These are phyloP conservation scores for Mallateleia sp. DNA, from an alignment of 2,888 invertebrate genomes.

Conservation along the genomic window DNA sequence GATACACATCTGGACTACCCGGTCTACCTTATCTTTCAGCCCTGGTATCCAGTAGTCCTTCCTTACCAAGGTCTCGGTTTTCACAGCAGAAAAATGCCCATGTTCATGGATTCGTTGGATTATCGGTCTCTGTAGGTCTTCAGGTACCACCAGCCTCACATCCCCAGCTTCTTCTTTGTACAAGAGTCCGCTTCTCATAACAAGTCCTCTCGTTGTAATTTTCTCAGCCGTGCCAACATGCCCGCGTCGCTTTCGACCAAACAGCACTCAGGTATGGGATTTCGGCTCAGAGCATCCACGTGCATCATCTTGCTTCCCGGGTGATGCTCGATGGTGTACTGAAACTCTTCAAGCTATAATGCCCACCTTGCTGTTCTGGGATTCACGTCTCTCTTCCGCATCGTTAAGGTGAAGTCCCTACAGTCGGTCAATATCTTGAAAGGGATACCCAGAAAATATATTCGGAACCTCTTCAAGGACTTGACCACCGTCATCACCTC, in stretches of 20 bases:
- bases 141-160: slow-evolving; percentile 4
- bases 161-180: background rate
- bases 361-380: slow-evolving; percentile 30
- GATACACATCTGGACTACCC: background rate
- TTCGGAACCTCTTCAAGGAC: background rate
- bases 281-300: background rate
- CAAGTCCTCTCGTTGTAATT: background rate
- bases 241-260: background rate
- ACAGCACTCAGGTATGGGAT: background rate
- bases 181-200: background rate
- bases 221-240: background rate
- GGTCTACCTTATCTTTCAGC: background rate
- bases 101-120: slow-evolving; percentile 11
- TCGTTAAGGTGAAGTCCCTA: background rate
- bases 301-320: background rate
- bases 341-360: background rate
- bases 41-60: background rate
- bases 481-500: slow-evolving; percentile 53
- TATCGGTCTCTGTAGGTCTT: background rate
- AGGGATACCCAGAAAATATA: background rate
- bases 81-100: slow-evolving; percentile 17
- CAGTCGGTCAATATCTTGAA: slow-evolving; percentile 49
- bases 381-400: background rate
- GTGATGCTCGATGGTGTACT: background rate
- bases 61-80: background rate